Base-by-base conservation (phyloP, 2,797 vertebrate genomes). In the Microtus obscurus region DNA sequence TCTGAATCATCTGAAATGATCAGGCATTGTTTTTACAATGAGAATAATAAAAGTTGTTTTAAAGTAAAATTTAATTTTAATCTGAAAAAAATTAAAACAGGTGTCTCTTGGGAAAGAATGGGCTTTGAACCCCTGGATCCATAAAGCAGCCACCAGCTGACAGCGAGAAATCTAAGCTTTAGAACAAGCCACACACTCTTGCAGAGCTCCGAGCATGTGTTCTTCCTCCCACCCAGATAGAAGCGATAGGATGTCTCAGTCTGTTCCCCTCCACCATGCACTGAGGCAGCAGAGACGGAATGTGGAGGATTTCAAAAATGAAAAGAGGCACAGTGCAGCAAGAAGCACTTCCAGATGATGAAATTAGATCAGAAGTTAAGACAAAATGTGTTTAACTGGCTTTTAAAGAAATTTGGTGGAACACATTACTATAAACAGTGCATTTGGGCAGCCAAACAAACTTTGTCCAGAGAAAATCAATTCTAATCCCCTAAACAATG, bases 311-410 rank as follows among this genome's bases (percentile, higher is more conserved):
- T 97, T 97, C 89, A 88, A 95, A 97, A 97, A 97, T 96, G 95
- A 94, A 93, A 98, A 97, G 23, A 91, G 96, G 94, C 96, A 96
- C 7, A 25, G 87, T 96, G 69, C 67, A 71, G 92, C 80, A 87
- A 97, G 93, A 97, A 96, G 88, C 95, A 94, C 93, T 97, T 97
- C 87, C 89, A 92, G 97, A 96, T 97, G 93, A 95, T 86, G 96
- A 94, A 97, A 98, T 97, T 95, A 98, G 95, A 97, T 97, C 94
- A 95, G 96, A 97, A 97, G 96, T 97, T 97, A 97, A 97, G 93
- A 96, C 97, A 96, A 97, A 97, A 98, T 97, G 96, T 7, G 71
- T 95, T 98, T 97, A 97, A 97, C 97, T 96, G 96, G 91, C 89
- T 97, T 97, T 98, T 98, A 97, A 97, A 96, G 96, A 97, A 96